Conservation (phyloP, 2,888 invertebrate genomes). For the Hyposoter dolosus region DNA sequence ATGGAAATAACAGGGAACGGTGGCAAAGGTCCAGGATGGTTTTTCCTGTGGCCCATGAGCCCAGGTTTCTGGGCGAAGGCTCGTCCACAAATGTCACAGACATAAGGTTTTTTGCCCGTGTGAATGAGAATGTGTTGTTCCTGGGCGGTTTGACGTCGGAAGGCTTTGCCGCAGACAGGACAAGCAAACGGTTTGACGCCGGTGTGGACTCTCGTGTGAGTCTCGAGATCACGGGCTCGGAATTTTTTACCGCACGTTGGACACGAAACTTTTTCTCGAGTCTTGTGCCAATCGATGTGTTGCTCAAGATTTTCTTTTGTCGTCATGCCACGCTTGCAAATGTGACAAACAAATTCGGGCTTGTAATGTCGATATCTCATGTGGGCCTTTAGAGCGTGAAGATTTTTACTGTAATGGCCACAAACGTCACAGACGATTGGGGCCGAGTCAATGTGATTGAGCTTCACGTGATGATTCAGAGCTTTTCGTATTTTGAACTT, state of each 20-base stretch:
- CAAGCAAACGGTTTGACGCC: slow-evolving; percentile 78
- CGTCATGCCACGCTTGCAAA: slow-evolving; percentile 77
- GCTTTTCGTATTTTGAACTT: slow-evolving; percentile 77
- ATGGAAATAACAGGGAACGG: slow-evolving; percentile 76
- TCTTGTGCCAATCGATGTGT: slow-evolving; percentile 77
- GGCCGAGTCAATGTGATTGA: slow-evolving; percentile 74
- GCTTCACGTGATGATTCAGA: slow-evolving; percentile 76
- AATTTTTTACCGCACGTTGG: slow-evolving; percentile 78
- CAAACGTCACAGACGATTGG: slow-evolving; percentile 78
- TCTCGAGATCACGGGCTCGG: slow-evolving; percentile 75
- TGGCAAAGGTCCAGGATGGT: slow-evolving; percentile 77
- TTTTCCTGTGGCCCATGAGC: slow-evolving; percentile 76
- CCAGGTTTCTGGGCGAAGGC: slow-evolving; percentile 78
- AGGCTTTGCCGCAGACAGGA: slow-evolving; percentile 75
- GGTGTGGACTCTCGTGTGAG: slow-evolving; percentile 79
- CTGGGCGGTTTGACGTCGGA: slow-evolving; percentile 64
- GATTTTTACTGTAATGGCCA: slow-evolving; percentile 76
- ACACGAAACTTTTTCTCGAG: slow-evolving; percentile 76
- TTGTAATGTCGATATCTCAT: slow-evolving; percentile 78
- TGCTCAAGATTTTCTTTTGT: slow-evolving; percentile 75
- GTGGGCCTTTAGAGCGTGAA: slow-evolving; percentile 77
- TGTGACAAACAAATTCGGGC: slow-evolving; percentile 74
- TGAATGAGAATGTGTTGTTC: slow-evolving; percentile 78
- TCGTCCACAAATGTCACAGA: slow-evolving; percentile 78
- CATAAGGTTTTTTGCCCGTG: slow-evolving; percentile 76